These are phyloP conservation scores for Ornithoptera alexandrae DNA, from an alignment of 2,888 invertebrate species.

Conservation along the genomic window DNA sequence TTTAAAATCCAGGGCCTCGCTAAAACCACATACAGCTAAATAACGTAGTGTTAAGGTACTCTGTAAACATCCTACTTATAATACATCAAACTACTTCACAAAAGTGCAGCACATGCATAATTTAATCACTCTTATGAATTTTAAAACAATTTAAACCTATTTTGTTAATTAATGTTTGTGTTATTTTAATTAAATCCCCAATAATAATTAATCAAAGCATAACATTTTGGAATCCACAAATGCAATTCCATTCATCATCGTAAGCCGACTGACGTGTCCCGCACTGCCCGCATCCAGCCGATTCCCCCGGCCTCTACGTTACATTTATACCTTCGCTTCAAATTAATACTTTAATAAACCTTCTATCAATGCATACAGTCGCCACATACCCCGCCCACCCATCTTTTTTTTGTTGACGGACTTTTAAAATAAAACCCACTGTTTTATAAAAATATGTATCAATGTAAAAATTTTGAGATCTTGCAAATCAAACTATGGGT, in stretches of 20 bases:
- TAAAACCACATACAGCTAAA: neutral
- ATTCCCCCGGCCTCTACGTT: too few species aligned
- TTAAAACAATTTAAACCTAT: neutral
- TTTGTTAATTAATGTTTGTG: neutral
- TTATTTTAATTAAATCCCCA: neutral
- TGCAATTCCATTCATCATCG: neutral
- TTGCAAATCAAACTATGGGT: neutral
- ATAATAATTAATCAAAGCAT: neutral
- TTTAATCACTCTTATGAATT: neutral
- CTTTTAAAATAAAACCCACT: slow-evolving; percentile 17
- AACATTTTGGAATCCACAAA: neutral
- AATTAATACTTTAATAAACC: neutral
- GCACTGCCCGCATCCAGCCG: too few species aligned
- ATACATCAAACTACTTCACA: neutral
- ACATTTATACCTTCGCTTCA: neutral
- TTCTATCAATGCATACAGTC: neutral
- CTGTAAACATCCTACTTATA: neutral
- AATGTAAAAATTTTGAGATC: neutral
- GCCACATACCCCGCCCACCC: neutral
- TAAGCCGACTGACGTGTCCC: too few species aligned
- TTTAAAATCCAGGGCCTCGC: neutral
- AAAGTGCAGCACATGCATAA: neutral
- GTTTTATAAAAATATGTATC: slow-evolving; percentile 27
- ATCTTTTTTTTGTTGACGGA: neutral
- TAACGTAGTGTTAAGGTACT: neutral